Conservation (phyloP, 2,797 vertebrate genomes). For the Bradypodion pumilum region DNA sequence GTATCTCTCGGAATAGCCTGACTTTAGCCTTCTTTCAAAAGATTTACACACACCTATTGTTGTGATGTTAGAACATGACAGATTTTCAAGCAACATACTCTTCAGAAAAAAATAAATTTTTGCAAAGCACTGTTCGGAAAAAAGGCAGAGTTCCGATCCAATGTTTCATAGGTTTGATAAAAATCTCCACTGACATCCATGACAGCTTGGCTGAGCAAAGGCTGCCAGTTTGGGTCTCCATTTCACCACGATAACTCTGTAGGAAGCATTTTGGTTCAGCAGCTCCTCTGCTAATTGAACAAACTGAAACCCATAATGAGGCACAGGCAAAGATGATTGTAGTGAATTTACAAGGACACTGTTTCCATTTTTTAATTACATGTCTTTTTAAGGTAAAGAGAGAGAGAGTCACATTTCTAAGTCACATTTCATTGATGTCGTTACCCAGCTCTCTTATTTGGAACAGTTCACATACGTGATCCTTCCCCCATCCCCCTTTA, state of each 20-base stretch:
- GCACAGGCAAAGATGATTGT: conserved; percentile 7
- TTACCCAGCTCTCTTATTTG: neutral
- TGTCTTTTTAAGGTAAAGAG: neutral
- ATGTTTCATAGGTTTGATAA: conserved; percentile 32
- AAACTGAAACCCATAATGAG: neutral
- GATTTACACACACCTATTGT: neutral
- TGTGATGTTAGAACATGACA: neutral
- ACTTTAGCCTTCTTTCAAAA: neutral
- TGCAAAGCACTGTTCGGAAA: neutral
- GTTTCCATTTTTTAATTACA: neutral
- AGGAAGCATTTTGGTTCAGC: conserved; percentile 35
- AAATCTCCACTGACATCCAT: conserved; percentile 43
- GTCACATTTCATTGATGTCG: neutral
- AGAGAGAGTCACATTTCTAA: conserved; percentile 15
- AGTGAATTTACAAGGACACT: conserved; percentile 22
- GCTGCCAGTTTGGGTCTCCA: conserved; percentile 2
- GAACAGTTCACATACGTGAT: neutral
- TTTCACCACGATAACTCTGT: conserved; percentile 30
- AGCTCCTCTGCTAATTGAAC: conserved; percentile 26
- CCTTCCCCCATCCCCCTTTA: neutral
- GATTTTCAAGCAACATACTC: neutral
- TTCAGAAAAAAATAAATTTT: neutral
- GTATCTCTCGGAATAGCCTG: neutral
- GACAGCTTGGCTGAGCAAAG: conserved; percentile 39
- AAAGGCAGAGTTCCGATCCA: neutral